phyloP scores from a whole-genome alignment of 2,888 invertebrate species.

The Eilema caniola region DNA sequence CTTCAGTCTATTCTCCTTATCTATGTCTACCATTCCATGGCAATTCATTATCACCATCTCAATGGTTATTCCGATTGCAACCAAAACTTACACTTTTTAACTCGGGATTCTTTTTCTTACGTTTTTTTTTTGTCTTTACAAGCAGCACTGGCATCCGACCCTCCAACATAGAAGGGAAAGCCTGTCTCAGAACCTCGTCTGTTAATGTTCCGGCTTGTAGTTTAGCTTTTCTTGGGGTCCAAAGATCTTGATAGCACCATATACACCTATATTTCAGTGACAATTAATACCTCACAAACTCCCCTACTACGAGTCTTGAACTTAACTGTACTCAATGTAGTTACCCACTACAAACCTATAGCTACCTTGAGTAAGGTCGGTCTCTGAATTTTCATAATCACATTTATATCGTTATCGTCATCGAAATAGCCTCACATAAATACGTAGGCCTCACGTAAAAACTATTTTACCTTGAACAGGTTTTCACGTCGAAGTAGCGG shows the following conservation, averaged over 20 bases:
- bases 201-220: neutral
- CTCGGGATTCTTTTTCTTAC: too few species aligned
- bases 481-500: neutral
- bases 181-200: neutral
- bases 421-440: neutral
- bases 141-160: too few species aligned
- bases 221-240: neutral
- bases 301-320: neutral
- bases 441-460: neutral
- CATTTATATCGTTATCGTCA: slow-evolving; percentile 2
- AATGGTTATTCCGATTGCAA: neutral
- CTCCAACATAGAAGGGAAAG: neutral
- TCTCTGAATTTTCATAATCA: neutral
- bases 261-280: neutral
- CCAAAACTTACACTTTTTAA: neutral
- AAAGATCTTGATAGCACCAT: neutral
- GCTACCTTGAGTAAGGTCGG: slow-evolving; percentile 2
- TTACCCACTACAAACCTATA: neutral
- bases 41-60: neutral
- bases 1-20: neutral
- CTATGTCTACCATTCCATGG: neutral
- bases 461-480: neutral
- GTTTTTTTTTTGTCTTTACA: too few species aligned
- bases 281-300: neutral
- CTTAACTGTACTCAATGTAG: neutral